Evolutionary conservation across 2,113 vertebrate species (phyloP).

Genomic region (Hippopotamus amphibius): DNA sequence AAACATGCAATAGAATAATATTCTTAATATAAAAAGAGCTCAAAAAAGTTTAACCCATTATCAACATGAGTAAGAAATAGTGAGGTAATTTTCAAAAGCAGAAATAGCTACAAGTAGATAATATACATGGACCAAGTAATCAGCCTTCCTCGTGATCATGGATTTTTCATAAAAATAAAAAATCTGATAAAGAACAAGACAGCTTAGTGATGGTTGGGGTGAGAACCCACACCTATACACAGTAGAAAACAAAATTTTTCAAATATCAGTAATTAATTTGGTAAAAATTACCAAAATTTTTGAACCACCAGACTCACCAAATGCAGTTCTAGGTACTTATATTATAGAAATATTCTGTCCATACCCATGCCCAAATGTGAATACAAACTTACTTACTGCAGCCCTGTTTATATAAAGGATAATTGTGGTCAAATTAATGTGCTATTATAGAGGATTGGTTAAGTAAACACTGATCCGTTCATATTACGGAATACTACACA

Average conservation of each 20-base stretch:
- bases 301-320: not conserved
- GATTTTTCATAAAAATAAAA: not conserved
- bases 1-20: not conserved
- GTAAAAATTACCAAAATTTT: not conserved
- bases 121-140: not conserved
- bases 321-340: not conserved
- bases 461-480: not conserved
- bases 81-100: not conserved
- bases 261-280: not conserved
- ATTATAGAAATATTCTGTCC: not conserved
- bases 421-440: not conserved
- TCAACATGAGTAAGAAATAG: not conserved
- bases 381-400: not conserved
- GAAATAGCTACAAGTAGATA: not conserved
- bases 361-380: not conserved
- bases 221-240: not conserved
- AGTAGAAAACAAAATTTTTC: not conserved
- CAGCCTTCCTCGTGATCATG: not conserved
- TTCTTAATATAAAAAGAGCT: not conserved
- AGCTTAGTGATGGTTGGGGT: not conserved
- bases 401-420: constrained; percentile 10
- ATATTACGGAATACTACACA: not conserved
- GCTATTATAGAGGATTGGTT: not conserved
- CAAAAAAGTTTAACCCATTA: not conserved
- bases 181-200: not conserved